A percentile compares a stretch with the other conserved stretches of the same genome.
phyloP scores from a whole-genome alignment of 2,888 invertebrate genomes.

The Bibio marci region DNA sequence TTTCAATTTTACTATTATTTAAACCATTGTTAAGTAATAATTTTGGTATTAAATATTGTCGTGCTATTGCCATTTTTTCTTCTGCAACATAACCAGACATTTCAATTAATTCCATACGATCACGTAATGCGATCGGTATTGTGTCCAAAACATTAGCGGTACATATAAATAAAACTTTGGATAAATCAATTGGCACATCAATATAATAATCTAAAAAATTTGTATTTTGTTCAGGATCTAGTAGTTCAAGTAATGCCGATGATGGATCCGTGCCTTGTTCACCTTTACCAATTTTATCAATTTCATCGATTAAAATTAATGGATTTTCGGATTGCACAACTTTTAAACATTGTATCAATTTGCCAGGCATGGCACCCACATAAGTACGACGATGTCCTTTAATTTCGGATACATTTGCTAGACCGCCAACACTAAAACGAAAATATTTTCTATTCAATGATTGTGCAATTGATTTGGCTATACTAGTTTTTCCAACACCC shows the following conservation, averaged over 20 bases:
- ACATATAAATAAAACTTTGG: conserved; percentile 93
- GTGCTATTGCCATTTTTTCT: conserved; percentile 92
- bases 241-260: conserved; percentile 85
- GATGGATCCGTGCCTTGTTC: conserved; percentile 78
- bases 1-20: conserved; percentile 43
- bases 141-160: conserved; percentile 92
- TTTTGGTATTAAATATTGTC: conserved; percentile 88
- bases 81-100: conserved; percentile 98
- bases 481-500: conserved; percentile 95
- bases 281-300: conserved; percentile 83
- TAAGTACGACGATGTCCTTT: conserved; percentile 97
- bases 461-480: conserved; percentile 85
- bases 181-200: conserved; percentile 93
- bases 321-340: conserved; percentile 98
- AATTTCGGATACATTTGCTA: conserved; percentile 99
- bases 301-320: conserved; percentile 91
- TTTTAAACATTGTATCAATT: conserved; percentile 96
- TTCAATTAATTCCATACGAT: conserved; percentile 98
- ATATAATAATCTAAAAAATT: conserved; percentile 98
- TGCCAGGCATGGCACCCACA: conserved; percentile 91
- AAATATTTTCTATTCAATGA: conserved; percentile 94
- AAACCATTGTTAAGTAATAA: conserved; percentile 76
- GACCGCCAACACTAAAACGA: conserved; percentile 96
- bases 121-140: conserved; percentile 89
- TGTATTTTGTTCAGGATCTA: conserved; percentile 97